Conservation (phyloP, 2,113 vertebrate species). For the Dicaeum eximium region DNA sequence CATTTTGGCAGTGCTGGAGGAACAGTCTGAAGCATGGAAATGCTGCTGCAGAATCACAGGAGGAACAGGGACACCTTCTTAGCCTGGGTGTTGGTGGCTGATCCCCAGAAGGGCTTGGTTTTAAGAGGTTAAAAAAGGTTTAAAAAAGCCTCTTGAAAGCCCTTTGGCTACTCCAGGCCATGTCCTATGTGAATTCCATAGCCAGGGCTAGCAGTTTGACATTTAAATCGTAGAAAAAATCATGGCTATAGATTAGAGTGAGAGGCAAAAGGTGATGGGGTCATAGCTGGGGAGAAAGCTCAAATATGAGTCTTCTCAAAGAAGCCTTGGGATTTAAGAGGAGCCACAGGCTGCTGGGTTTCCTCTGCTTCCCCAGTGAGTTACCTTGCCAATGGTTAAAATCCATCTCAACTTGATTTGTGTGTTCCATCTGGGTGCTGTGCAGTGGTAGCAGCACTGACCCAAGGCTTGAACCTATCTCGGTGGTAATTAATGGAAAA, state of each 20-base stretch:
- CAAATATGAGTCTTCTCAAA: background rate
- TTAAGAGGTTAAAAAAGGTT: too few species aligned
- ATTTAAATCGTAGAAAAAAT: background rate
- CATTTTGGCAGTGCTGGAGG: background rate
- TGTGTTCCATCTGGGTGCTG: background rate
- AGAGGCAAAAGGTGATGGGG: background rate
- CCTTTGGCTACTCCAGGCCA: background rate
- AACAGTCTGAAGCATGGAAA: background rate
- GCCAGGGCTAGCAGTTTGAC: background rate
- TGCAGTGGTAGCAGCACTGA: background rate
- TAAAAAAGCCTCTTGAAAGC: background rate
- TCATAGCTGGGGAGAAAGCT: background rate
- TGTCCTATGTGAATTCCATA: background rate
- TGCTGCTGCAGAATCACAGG: background rate
- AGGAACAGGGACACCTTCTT: background rate
- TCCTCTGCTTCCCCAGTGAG: background rate
- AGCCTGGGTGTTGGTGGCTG: background rate
- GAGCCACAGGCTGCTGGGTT: background rate
- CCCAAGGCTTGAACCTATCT: background rate
- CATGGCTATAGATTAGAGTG: background rate
- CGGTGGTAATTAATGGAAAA: background rate
- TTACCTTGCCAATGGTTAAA: background rate
- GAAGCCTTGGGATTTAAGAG: background rate
- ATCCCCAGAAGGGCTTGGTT: background rate
- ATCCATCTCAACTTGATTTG: background rate